These are phyloP conservation scores for Entomyzon cyanotis DNA, from an alignment of 2,113 vertebrate genomes.

Conservation along the genomic window DNA sequence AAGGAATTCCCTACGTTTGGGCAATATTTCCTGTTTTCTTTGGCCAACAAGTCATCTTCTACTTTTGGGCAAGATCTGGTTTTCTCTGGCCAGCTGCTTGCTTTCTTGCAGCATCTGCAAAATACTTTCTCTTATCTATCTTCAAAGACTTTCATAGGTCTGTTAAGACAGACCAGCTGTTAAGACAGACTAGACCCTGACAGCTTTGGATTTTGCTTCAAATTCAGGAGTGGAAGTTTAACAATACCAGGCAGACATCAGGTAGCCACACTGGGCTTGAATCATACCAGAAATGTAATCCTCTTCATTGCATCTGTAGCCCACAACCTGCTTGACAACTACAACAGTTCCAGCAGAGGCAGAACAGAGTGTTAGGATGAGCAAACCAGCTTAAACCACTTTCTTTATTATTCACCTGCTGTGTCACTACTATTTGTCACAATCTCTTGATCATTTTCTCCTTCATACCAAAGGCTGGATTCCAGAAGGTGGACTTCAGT, in stretches of 20 bases:
- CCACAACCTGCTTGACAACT: neutral
- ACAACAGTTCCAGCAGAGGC: neutral
- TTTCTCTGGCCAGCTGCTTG: too few species aligned
- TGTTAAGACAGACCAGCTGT: too few species aligned
- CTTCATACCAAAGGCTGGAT: neutral
- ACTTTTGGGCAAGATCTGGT: too few species aligned
- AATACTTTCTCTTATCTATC: too few species aligned
- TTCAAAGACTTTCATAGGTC: too few species aligned
- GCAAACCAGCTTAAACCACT: neutral
- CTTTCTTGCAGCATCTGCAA: too few species aligned
- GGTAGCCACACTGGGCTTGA: neutral
- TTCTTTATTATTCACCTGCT: neutral
- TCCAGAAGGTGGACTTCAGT: neutral
- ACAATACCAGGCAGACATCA: accelerated
- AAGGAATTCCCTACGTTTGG: too few species aligned
- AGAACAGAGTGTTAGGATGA: neutral
- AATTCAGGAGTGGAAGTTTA: neutral
- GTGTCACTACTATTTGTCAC: neutral
- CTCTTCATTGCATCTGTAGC: neutral
- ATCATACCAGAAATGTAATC: neutral
- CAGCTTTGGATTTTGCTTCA: neutral
- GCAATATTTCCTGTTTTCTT: too few species aligned
- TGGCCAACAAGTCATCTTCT: too few species aligned
- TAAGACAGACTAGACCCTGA: too few species aligned
- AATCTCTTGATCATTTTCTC: neutral